phyloP scores from a whole-genome alignment of 2,888 invertebrate genomes.

The Synergus umbraculus region DNA sequence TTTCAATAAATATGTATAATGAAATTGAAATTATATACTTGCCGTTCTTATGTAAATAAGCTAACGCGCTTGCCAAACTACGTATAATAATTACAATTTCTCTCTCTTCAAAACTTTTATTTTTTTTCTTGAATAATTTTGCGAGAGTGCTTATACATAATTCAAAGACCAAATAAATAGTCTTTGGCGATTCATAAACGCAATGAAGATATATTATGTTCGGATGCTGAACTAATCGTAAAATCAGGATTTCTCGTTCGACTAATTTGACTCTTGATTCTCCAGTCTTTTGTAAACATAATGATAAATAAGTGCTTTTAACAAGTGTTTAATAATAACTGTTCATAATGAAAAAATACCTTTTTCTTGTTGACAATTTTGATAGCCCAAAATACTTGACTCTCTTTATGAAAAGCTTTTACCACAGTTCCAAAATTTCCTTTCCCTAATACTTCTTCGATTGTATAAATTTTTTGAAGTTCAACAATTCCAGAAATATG shows the following conservation, averaged over 20 bases:
- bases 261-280: constrained; percentile 72
- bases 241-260: constrained; percentile 79
- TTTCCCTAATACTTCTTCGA: constrained; percentile 75
- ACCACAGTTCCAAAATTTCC: constrained; percentile 77
- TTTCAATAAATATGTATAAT: not conserved
- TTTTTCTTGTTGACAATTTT: constrained; percentile 76
- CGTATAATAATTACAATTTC: constrained; percentile 71
- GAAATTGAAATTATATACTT: constrained; percentile 41
- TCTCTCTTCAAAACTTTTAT: constrained; percentile 71
- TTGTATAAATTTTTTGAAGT: constrained; percentile 70
- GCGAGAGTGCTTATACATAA: constrained; percentile 78
- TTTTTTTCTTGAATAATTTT: constrained; percentile 69
- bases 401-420: constrained; percentile 71
- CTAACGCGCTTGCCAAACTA: constrained; percentile 74
- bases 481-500: constrained; percentile 57
- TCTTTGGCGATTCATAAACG: constrained; percentile 79
- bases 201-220: constrained; percentile 80
- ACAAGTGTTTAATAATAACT: no score
- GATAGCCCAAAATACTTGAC: constrained; percentile 74
- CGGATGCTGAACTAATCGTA: constrained; percentile 80
- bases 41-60: constrained; percentile 78
- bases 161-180: constrained; percentile 80
- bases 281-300: constrained; percentile 52
- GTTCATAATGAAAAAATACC: constrained; percentile 55
- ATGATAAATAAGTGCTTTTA: constrained; percentile 28